Evolutionary conservation across 37 sponge, comb jelly and placozoan genomes (phyloP).

Genomic region (Spongia lamella): DNA sequence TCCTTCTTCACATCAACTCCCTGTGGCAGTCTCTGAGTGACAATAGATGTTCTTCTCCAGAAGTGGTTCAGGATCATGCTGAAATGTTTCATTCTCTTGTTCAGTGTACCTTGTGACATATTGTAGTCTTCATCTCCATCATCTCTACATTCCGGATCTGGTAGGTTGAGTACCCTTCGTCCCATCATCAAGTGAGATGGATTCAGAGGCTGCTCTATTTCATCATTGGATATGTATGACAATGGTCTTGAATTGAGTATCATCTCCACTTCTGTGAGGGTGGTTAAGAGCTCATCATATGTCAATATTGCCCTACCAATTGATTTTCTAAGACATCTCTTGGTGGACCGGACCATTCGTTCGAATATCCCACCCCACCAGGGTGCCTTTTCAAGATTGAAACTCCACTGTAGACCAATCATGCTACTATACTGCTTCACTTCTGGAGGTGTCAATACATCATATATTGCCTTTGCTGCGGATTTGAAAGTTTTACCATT

Average conservation of each 20-base stretch:
- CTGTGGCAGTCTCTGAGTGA: constrained; percentile 11
- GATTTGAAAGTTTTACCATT: constrained; percentile 48
- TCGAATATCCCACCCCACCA: constrained; percentile 65
- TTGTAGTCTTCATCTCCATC: constrained; percentile 41
- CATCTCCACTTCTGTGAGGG: constrained; percentile 21
- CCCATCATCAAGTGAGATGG: constrained; percentile 47
- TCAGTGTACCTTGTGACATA: constrained; percentile 3
- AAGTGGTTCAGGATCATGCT: constrained; percentile 38
- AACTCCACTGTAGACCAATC: constrained; percentile 42
- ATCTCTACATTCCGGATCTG: constrained; percentile 32
- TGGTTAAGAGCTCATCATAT: constrained; percentile 46
- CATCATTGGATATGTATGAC: constrained; percentile 11
- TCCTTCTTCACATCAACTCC: background rate
- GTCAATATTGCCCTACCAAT: constrained; percentile 35
- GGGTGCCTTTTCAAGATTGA: constrained; percentile 49
- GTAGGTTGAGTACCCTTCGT: constrained; percentile 36
- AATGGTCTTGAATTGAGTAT: constrained; percentile 39
- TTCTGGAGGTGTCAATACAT: constrained; percentile 1
- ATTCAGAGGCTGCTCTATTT: constrained; percentile 33
- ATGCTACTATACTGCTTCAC: background rate
- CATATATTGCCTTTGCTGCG: constrained; percentile 30
- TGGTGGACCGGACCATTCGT: constrained; percentile 31
- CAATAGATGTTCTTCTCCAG: no score
- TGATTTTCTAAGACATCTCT: constrained; percentile 40
- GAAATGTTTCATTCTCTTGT: constrained; percentile 39